Evolutionary conservation across 2,888 invertebrate genomes (phyloP).

Genomic region (Melanostoma scalare): DNA sequence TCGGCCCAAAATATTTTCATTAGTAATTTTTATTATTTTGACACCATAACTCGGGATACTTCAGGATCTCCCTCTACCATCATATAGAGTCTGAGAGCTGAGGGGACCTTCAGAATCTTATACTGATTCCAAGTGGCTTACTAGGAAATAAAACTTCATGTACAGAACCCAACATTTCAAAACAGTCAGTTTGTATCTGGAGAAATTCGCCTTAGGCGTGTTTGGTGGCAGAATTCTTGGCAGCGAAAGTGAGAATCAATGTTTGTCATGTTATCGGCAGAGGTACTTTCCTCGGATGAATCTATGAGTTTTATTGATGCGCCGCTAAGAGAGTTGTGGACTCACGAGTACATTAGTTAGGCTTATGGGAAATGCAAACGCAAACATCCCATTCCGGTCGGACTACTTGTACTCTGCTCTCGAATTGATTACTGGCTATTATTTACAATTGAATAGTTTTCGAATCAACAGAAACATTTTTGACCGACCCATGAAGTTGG

Average conservation of each 20-base stretch:
- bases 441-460: conserved; percentile 72
- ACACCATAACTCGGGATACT: no score
- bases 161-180: neutral
- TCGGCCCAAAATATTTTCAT: no score
- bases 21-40: no score
- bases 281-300: conserved; percentile 12
- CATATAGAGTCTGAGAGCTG: no score
- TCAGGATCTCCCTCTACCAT: no score
- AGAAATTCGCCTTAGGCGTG: conserved; percentile 3
- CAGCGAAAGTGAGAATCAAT: conserved; percentile 63
- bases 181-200: neutral
- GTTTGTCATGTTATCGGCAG: conserved; percentile 63
- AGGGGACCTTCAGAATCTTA: no score
- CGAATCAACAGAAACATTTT: conserved; percentile 49
- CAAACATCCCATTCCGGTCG: conserved; percentile 64
- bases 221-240: conserved; percentile 9
- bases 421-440: conserved; percentile 70
- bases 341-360: conserved; percentile 20
- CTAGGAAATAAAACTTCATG: no score
- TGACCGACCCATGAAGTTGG: conserved; percentile 13
- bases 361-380: conserved; percentile 67
- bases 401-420: conserved; percentile 52
- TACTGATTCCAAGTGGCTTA: no score
- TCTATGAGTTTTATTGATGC: conserved; percentile 49
- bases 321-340: conserved; percentile 15